Evolutionary conservation across 1,140 invertebrate species (phyloP), one percentile per base, ranked within the genome.

Genomic region (Batillaria attramentaria): DNA sequence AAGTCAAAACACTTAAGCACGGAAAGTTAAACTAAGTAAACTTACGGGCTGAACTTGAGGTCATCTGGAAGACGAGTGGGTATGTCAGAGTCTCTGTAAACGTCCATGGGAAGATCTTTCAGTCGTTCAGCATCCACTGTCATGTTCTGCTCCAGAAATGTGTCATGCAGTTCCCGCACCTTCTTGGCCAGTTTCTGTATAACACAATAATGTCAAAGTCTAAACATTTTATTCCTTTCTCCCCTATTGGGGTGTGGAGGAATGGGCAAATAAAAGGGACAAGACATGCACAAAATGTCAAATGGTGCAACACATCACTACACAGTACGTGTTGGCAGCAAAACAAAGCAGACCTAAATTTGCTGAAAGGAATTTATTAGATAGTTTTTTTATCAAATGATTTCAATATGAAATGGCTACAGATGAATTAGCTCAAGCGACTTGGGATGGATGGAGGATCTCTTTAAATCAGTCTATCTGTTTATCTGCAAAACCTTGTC

Each of bases 81-180:
- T 69, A 91, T 90, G 82, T 92, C 91, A 8, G 90, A 90, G 76
- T 92, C 91, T 37, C 84, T 82, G 79, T 91, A 92, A 8, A 87
- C 74, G n/a, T 87, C 85, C 24, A 76, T 39, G 28, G 83, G 70
- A 10, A 92, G 81, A 33, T 89, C 83, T 41, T 85, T 82, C 28
- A 91, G 74, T n/a, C 77, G 76, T 41, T 77, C 77, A 5, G 81
- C 82, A 37, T 77, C 69, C 18, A 83, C 77, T 41, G 82, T 87
- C 20, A 60, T 80, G 73, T 88, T 89, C 16, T 80, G 87, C 13
- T 81, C 76, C 16, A 60, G 35, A 6, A 87, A 54, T 72, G 84
- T 86, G 78, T 92, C 91, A 88, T 92, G 90, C 13, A 90, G 72
- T 54, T 90, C 87, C 50, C 85, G 81, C 1, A 90, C 89, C 78